Base-by-base conservation (phyloP, 2,888 invertebrate species). In the Andrena flavipes region DNA sequence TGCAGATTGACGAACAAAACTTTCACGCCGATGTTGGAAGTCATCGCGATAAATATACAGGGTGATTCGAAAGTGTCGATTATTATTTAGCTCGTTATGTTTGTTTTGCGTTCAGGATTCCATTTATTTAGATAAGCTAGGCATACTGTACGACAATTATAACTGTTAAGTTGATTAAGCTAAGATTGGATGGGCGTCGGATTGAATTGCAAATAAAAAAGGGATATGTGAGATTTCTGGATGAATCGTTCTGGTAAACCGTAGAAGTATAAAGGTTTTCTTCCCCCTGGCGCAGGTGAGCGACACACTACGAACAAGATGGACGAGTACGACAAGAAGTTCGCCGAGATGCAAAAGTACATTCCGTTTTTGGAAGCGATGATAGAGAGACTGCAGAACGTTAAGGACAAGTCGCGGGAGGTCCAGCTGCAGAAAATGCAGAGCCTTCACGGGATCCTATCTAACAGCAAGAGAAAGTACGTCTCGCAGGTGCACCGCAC, bases 321-420 rank as follows among this genome's bases (percentile, higher is more conserved):
- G 91, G 94, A 94, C 82, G 95, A 95, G 68, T 96, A 96, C 94
- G 95, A 95, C 82, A 93, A 91, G 82, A 96, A 96, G 94, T 95
- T 96, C 92, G 95, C 95, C 87, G 96, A 96, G 91, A 95, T 97
- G 95, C 96, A 96, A 94, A 95, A 95, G 88, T 96, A 96, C 94
- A 95, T 97, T 89, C 97, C 97, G n/a, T 97, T 97, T 91, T 93
- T 97, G 92, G 96, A 96, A 91, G 95, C 94, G 86, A 96, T 97
- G 95, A 97, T 97, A 90, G 94, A 94, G 64, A 95, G 96, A 90
- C 93, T 96, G 88, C 96, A 96, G 91, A 95, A 94, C 87, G 95
- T 95, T 20, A 94, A 95, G 75, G 89, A 92, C 35, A 95, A 95
- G 80, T 95, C 95, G 73, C 94, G 96, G 33, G 84, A 90, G 29